Conservation (phyloP, 1,140 invertebrate species). For the Atopsyche davidsoni region DNA sequence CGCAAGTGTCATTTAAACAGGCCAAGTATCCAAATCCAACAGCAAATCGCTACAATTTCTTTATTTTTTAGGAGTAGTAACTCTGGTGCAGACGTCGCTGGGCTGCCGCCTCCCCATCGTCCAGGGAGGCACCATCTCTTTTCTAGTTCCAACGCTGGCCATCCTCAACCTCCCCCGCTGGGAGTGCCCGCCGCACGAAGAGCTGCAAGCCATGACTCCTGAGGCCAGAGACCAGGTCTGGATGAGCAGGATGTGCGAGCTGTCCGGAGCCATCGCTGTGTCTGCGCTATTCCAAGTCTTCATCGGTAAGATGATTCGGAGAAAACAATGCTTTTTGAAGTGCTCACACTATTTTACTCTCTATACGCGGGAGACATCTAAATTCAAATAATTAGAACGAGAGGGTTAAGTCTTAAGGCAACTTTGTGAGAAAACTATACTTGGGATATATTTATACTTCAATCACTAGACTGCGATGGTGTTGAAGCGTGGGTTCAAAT, state of each 20-base stretch:
- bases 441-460: too few species aligned
- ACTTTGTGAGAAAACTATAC: too few species aligned
- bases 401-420: too few species aligned
- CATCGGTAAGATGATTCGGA: slow-evolving; percentile 66
- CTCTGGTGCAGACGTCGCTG: slow-evolving; percentile 72
- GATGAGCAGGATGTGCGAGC: slow-evolving; percentile 71
- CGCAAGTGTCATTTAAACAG: background rate
- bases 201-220: slow-evolving; percentile 50
- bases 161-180: slow-evolving; percentile 71
- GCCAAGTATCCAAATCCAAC: too few species aligned
- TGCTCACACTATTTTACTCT: too few species aligned
- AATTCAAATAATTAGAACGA: too few species aligned
- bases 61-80: slow-evolving; percentile 59
- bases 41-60: too few species aligned
- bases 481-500: too few species aligned
- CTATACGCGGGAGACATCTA: too few species aligned
- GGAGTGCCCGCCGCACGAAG: slow-evolving; percentile 61
- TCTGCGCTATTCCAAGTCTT: slow-evolving; percentile 73
- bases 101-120: slow-evolving; percentile 61
- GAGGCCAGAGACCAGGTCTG: slow-evolving; percentile 62
- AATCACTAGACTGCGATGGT: too few species aligned
- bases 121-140: slow-evolving; percentile 79
- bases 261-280: slow-evolving; percentile 80
- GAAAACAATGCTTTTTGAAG: too few species aligned
- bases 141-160: slow-evolving; percentile 78